Base-by-base conservation (phyloP, 2,113 vertebrate genomes). In the Neoarius graeffei region DNA sequence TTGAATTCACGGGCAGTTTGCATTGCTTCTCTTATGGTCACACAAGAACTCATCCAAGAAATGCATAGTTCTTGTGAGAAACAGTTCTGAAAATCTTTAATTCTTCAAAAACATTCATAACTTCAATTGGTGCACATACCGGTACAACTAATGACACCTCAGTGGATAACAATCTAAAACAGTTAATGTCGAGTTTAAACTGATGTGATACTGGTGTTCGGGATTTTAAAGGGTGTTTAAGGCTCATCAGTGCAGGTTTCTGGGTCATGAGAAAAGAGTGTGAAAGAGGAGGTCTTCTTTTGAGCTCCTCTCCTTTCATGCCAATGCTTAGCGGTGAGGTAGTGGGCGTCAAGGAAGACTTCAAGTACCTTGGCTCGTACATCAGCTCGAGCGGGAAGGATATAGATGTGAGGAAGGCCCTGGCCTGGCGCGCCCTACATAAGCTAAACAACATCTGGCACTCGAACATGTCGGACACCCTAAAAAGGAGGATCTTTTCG, bases 261-360 rank as follows among this genome's bases (percentile, higher is more conserved):
- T 73, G 67, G 52, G 67, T 52, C 52, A 25, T 71, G 30, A 57
- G 67, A 73, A 85, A 57, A 27, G 50, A 7, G 10, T 7, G 14
- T 79, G 13, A 79, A 77, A 82, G 80, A 82, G 57, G 62, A 60
- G 59, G 60, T n/a, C 67, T 62, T 59, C 30, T 60, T 35, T 60
- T 60, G 56, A 60, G 80, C 27, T 59, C 80, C 57, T 59, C 17
- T 60, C 27, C 56, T 81, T 82, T 62, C 59, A 62, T 82, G 35
- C 80, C 80, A 62, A n/a, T n/a, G n/a, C n/a, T n/a, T n/a, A n/a
- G n/a, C n/a, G n/a, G n/a, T n/a, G n/a, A n/a, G n/a, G n/a, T n/a
- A n/a, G n/a, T n/a, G n/a, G n/a, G n/a, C n/a, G n/a, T n/a, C n/a
- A n/a, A n/a, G n/a, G n/a, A n/a, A n/a, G n/a, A n/a, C n/a, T n/a